Evolutionary conservation across 1,140 invertebrate species (phyloP).

Genomic region (Leguminivora glycinivorella): DNA sequence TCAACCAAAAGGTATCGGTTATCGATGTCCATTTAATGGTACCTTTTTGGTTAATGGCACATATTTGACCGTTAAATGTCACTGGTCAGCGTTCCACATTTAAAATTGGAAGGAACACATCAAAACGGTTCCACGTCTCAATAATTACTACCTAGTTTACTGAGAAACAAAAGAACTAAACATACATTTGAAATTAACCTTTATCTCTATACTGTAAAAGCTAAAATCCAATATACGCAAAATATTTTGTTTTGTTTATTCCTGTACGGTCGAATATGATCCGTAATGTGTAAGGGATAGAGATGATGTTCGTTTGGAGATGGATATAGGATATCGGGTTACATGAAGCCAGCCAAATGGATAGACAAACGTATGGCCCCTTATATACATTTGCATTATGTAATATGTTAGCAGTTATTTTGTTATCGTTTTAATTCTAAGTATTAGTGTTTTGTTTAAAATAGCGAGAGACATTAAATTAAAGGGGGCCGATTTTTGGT

Average conservation of each 20-base stretch:
- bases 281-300: conserved; percentile 19
- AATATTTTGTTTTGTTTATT: background rate
- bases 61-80: background rate
- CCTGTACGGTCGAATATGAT: conserved; percentile 25
- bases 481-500: too few species aligned
- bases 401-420: background rate
- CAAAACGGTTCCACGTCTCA: background rate
- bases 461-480: background rate
- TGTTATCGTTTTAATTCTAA: conserved; percentile 6
- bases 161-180: background rate
- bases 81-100: conserved; percentile 11
- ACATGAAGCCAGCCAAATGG: conserved; percentile 58
- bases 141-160: conserved; percentile 12
- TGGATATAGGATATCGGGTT: conserved; percentile 48
- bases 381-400: conserved; percentile 30
- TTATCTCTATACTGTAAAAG: background rate
- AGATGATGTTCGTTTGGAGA: conserved; percentile 33
- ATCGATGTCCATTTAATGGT: too few species aligned
- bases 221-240: background rate
- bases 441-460: background rate
- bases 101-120: conserved; percentile 4
- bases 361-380: conserved; percentile 50
- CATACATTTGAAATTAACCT: background rate
- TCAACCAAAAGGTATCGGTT: too few species aligned
- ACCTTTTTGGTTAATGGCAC: too few species aligned